Evolutionary conservation across 2,797 vertebrate genomes (phyloP), one percentile per base, ranked within the genome.

Genomic region (Heteromormyrus szaboi): DNA sequence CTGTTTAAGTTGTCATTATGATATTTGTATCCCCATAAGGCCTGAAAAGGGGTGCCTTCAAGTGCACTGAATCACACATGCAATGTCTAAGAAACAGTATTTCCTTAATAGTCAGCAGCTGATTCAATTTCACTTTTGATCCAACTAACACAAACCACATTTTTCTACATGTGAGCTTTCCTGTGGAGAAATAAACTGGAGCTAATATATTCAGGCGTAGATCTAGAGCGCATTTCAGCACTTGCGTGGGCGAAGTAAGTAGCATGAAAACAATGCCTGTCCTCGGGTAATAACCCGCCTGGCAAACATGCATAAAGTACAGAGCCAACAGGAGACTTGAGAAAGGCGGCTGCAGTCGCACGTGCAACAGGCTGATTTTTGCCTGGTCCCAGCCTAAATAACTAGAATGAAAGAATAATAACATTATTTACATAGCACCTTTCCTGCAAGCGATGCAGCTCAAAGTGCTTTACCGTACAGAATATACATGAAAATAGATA

Each of bases 101-200:
- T 7, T 9, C 56, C 89, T 51, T 87, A 51, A 29, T 87, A 46
- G 51, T 65, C 12, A 89, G 25, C 84, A 91, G 90, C 90, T 90
- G 68, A 85, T 76, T 87, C 0, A 89, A 19, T 9, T 65, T 17
- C 51, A 11, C 79, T 79, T 88, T 59, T 29, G n/a, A 41, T 33
- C 37, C 51, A 44, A 29, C 14, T 59, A 51, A 81, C 17, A 56
- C 54, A 87, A 65, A 89, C 79, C 48, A 44, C 65, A 54, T 59
- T 72, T 54, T 79, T 86, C 19, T n/a, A 33, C 37, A 89, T 65
- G 72, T 62, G 19, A 44, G 4, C 25, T 12, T 59, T 85, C 62
- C 81, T 54, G 76, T 33, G 51, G 62, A 86, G 19, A 65, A 79
- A 89, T 88, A 89, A 48, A 54, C 56, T 51, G 62, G 12, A 41